Evolutionary conservation across 2,113 vertebrate species (phyloP), one percentile per base, ranked within the genome.

Genomic region (Beaufortia kweichowensis): DNA sequence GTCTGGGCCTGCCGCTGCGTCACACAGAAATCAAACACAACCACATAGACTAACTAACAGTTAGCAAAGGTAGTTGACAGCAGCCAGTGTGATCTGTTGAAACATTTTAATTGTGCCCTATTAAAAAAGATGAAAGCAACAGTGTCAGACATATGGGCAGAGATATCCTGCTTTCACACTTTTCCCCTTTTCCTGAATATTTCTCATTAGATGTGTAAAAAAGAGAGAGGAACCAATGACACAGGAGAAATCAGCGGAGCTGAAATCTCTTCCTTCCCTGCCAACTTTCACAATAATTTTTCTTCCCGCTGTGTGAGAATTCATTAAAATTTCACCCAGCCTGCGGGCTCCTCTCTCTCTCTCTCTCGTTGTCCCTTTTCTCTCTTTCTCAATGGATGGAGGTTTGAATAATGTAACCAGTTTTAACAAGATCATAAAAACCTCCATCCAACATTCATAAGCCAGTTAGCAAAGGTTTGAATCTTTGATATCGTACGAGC

Each of bases 371-470:
- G 82, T 84, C 23, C 84, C 78, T 78, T 76, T 84, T 78, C 53
- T 81, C 83, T 82, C 85, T n/a, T n/a, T 81, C 75, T 82, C 84
- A 84, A 92, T 85, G 83, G 88, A 84, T 86, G 80, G 79, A 74
- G 82, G 87, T 91, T 89, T 90, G 75, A 93, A 93, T 93, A 92
- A 93, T 92, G 90, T 86, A 93, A 89, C 87, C 76, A 79, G 90
- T 91, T 92, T 90, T 90, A 89, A 94, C 90, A 91, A 85, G 84
- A 88, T 89, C 85, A 87, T 92, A 90, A 91, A 77, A 92, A 88
- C 87, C 87, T 85, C 89, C 85, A 89, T 91, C 85, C 86, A 89
- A 90, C 89, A 92, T 93, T 93, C 82, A 93, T 89, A 87, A 90
- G 82, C 83, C 83, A 61, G 29, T 90, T 92, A 89, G 87, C 80